Percentiles rank a stretch among this genome's conserved stretches.
phyloP scores from a whole-genome alignment of 1,140 invertebrate genomes.

The Aphelinus certus region DNA sequence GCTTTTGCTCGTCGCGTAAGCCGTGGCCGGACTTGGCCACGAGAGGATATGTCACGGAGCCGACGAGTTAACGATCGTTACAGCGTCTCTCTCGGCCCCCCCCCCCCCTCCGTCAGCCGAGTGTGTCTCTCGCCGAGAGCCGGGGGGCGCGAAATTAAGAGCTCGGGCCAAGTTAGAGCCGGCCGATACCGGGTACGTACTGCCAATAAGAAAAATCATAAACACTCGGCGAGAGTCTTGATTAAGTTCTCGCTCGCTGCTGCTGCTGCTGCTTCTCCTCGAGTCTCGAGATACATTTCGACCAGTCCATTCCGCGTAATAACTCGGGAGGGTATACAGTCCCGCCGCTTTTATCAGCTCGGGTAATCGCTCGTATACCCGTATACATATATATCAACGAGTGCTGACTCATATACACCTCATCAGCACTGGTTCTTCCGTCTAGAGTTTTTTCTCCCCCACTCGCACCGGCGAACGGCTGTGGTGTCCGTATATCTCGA shows the following conservation, averaged over 20 bases:
- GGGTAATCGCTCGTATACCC: constrained; percentile 34
- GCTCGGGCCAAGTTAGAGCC: not conserved
- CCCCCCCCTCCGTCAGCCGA: too few species aligned
- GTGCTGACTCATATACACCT: not conserved
- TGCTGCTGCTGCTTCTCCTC: not conserved
- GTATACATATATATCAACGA: not conserved
- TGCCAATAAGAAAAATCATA: constrained; percentile 64
- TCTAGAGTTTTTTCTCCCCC: not conserved
- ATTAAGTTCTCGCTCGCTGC: constrained; percentile 57
- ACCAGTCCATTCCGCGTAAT: constrained; percentile 56
- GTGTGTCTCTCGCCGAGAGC: too few species aligned
- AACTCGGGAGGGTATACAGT: constrained; percentile 45
- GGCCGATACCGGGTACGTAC: too few species aligned
- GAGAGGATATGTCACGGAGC: too few species aligned
- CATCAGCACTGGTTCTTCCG: too few species aligned
- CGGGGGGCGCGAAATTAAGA: constrained; percentile 46
- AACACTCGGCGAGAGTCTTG: constrained; percentile 60
- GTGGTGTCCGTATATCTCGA: not conserved
- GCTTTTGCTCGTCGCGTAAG: too few species aligned
- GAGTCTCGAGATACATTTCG: constrained; percentile 34
- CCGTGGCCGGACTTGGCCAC: too few species aligned
- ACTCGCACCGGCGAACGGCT: not conserved
- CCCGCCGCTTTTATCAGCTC: constrained; percentile 40
- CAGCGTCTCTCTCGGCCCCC: too few species aligned
- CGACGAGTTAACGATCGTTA: too few species aligned